Conservation (phyloP, 1,140 invertebrate species). For the Phenacoccus solenopsis region DNA sequence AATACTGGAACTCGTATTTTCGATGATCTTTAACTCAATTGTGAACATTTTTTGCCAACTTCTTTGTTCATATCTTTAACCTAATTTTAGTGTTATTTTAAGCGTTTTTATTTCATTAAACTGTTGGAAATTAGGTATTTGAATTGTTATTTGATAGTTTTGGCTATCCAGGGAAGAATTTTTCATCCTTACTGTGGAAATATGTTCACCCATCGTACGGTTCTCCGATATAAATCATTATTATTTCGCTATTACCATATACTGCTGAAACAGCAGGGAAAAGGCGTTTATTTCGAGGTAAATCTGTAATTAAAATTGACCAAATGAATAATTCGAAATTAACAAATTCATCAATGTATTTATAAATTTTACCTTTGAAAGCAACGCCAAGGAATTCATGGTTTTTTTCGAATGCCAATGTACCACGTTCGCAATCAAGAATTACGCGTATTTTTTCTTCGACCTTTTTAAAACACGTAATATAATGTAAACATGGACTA, state of each 20-base stretch:
- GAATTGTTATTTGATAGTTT: too few species aligned
- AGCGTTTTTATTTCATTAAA: too few species aligned
- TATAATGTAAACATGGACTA: background rate
- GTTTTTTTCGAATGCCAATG: conserved; percentile 95
- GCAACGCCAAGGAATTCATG: conserved; percentile 97
- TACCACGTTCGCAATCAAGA: conserved; percentile 94
- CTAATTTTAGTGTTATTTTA: too few species aligned
- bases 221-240: conserved; percentile 95
- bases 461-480: conserved; percentile 64
- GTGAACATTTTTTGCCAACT: background rate
- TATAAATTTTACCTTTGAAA: conserved; percentile 60
- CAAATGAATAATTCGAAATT: background rate
- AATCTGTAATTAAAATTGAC: conserved; percentile 45
- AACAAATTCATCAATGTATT: background rate
- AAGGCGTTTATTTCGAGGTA: conserved; percentile 75
- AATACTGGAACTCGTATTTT: background rate
- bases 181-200: too few species aligned
- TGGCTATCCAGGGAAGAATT: background rate
- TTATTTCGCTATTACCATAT: conserved; percentile 99
- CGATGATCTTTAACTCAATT: background rate
- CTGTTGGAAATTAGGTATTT: too few species aligned
- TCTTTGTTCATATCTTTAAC: background rate
- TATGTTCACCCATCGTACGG: conserved; percentile 78
- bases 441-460: conserved; percentile 94
- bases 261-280: conserved; percentile 95